Evolutionary conservation across 1,140 invertebrate genomes (phyloP).

Genomic region (Ditylenchus dipsaci): DNA sequence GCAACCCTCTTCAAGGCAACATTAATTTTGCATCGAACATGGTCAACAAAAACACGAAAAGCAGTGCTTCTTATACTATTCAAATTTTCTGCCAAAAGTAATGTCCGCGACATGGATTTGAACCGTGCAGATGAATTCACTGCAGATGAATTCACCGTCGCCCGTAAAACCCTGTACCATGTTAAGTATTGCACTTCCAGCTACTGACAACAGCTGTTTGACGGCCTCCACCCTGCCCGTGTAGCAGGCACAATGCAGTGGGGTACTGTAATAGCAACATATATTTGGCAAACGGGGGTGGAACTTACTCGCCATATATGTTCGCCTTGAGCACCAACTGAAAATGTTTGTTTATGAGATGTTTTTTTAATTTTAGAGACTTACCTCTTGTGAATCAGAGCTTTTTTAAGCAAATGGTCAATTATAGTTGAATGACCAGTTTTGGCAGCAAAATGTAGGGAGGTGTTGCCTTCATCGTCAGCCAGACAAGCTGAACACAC

Average conservation of each 20-base stretch:
- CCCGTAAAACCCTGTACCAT: slow-evolving; percentile 41
- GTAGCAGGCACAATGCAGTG: slow-evolving; percentile 60
- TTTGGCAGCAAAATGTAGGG: slow-evolving; percentile 62
- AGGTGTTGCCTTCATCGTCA: slow-evolving; percentile 61
- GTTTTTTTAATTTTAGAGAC: too few species aligned
- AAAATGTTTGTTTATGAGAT: background rate
- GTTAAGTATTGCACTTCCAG: slow-evolving; percentile 57
- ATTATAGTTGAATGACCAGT: slow-evolving; percentile 60
- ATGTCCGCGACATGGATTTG: too few species aligned
- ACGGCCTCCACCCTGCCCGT: slow-evolving; percentile 60
- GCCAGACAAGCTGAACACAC: slow-evolving; percentile 54
- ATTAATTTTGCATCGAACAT: too few species aligned
- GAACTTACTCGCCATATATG: slow-evolving; percentile 59
- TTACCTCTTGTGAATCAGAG: slow-evolving; percentile 50
- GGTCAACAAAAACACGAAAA: too few species aligned
- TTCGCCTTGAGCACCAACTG: slow-evolving; percentile 51
- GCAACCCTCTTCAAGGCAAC: too few species aligned
- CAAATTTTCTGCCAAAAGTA: too few species aligned
- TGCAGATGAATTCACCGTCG: too few species aligned
- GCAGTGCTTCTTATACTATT: too few species aligned
- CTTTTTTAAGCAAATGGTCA: slow-evolving; percentile 55
- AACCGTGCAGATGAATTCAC: too few species aligned
- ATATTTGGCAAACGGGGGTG: too few species aligned
- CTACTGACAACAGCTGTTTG: slow-evolving; percentile 59
- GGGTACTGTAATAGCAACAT: slow-evolving; percentile 47